phyloP scores from a whole-genome alignment of 2,797 vertebrate species.

The Cryptoblepharus egeriae region DNA sequence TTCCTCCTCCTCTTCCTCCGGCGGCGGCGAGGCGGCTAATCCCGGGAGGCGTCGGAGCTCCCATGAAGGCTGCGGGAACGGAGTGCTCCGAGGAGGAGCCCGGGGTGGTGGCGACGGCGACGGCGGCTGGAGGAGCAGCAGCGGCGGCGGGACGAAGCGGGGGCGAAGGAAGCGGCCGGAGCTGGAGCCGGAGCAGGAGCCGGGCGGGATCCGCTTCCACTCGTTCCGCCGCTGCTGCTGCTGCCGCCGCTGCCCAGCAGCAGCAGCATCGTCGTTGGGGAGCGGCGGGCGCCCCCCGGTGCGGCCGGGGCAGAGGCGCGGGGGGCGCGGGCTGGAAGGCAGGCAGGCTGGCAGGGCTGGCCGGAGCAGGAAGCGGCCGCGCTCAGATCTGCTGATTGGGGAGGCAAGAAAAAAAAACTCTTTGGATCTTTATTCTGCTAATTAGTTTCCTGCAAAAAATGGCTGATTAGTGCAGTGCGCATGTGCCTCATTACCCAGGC shows the following conservation, averaged over 20 bases:
- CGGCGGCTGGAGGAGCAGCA: slow-evolving; percentile 66
- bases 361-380: slow-evolving; percentile 95
- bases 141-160: slow-evolving; percentile 70
- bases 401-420: slow-evolving; percentile 99
- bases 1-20: slow-evolving; percentile 56
- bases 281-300: slow-evolving; percentile 56
- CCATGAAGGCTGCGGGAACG: slow-evolving; percentile 81
- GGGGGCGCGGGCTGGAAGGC: slow-evolving; percentile 78
- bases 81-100: slow-evolving; percentile 60
- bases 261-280: slow-evolving; percentile 83
- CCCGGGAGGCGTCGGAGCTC: slow-evolving; percentile 90
- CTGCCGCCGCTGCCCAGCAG: slow-evolving; percentile 77
- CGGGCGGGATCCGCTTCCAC: slow-evolving; percentile 17
- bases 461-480: slow-evolving; percentile 99
- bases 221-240: slow-evolving; percentile 62
- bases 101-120: slow-evolving; percentile 69
- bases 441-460: slow-evolving; percentile 99
- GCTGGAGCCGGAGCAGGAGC: no score
- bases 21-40: slow-evolving; percentile 83
- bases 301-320: slow-evolving; percentile 60
- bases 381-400: slow-evolving; percentile 99
- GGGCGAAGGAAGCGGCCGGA: slow-evolving; percentile 25
- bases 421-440: slow-evolving; percentile 99
- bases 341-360: no score
- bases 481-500: slow-evolving; percentile 99